Evolutionary conservation across 2,888 invertebrate genomes (phyloP), one percentile per base, ranked within the genome.

Genomic region (Tipula confusa): DNA sequence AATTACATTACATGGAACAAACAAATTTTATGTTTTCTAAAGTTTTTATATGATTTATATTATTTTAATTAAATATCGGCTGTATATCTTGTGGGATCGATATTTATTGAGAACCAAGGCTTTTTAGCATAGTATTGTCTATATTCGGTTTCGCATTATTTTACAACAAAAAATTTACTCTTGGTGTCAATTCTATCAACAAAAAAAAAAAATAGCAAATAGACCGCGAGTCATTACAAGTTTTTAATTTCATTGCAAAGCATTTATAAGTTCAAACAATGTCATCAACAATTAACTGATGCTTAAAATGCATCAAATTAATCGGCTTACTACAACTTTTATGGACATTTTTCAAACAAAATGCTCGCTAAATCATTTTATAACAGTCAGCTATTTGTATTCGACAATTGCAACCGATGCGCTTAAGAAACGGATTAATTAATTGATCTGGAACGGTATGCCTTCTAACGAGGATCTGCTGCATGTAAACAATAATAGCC

Each of bases 301-400:
- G 83, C 87, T 87, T 1, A 89, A 89, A 84, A 86, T 89, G 29
- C 87, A 88, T 0, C 87, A 88, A 84, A 88, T 89, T 0, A 87
- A 88, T 85, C 86, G 88, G 28, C 87, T 88, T 38, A 87, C 89
- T 0, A 87, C 89, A 85, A 88, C 88, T 83, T 86, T 89, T 64
- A 87, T 89, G 29, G 80, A 80, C 15, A 80, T 15, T 29, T 88
- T 88, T 29, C 88, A 89, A 85, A 88, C 88, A 5, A 88, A 89
- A 83, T 89, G 89, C 80, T 87, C 87, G 1, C 86, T 88, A 84
- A 87, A 88, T 82, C 88, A 84, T 83, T 87, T 84, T 87, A 87
- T 85, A 85, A 88, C 85, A 86, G 88, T 84, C 87, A 87, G 84
- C 86, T 85, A 88, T 87, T 0, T 88, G 86, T 82, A 85, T 87